Evolutionary conservation across 30 jellyfish, hydroid and myxozoan genomes (phyloP), one percentile per base, ranked within the genome.

Genomic region (Turritopsis rubra): DNA sequence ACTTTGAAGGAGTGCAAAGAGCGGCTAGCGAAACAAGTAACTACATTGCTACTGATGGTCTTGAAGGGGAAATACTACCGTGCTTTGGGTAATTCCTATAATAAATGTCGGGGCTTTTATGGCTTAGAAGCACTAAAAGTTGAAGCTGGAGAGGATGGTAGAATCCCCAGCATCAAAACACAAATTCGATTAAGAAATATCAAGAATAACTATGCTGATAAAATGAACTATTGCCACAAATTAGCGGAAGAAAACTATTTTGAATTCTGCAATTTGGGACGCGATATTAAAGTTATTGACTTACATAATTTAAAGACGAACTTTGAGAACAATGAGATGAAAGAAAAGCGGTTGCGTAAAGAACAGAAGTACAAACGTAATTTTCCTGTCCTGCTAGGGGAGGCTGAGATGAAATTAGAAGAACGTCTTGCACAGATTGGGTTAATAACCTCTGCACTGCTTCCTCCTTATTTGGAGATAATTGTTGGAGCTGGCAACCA

Each of bases 401-500:
- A 68, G 19, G 77, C 77, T 68, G 77, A 68, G 19, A 23, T 9
- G 19, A 16, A 27, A 9, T 22, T 68, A 68, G 30, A 68, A 27
- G 21, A 19, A 68, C 28, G 77, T 23, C 30, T 68, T n/a, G 16
- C 16, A 68, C 9, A 19, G 30, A n/a, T 68, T 8, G 77, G 30
- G 16, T n/a, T 68, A 27, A 13, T 3, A 41, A 68, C 22, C 17
- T 17, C 9, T 8, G 8, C 77, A 9, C 16, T 7, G 21, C 9
- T 23, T n/a, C 77, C 77, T 27, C 28, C 28, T 27, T n/a, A 23
- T 23, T 68, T 68, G 77, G 77, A 68, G 30, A 68, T 68, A n/a
- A 68, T 68, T 68, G 77, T 68, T 68, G 77, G 77, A 7, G 77
- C 77, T 7, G 77, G 77, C 9, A 9, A 68, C 21, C 28, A 68